Conservation (phyloP, 2,888 invertebrate genomes). For the Mamestra brassicae region DNA sequence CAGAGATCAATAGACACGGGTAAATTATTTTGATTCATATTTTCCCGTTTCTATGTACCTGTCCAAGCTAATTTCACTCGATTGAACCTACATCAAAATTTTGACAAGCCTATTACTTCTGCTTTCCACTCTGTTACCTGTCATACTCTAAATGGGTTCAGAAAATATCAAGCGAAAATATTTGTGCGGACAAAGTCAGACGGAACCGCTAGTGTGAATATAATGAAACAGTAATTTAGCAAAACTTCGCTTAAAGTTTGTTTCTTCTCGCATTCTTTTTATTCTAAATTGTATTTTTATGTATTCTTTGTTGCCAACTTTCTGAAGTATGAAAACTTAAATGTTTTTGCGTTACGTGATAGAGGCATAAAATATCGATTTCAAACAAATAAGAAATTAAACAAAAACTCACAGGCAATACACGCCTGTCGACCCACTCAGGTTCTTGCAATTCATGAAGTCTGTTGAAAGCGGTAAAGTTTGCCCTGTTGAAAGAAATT, state of each 20-base stretch:
- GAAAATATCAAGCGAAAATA: constrained; percentile 41
- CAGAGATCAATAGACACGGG: constrained; percentile 8
- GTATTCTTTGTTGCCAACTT: constrained; percentile 36
- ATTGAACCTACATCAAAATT: constrained; percentile 66
- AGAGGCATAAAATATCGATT: not conserved
- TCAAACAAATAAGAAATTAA: constrained; percentile 1
- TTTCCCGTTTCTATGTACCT: constrained; percentile 44
- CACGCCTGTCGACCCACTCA: not conserved
- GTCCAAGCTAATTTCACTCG: constrained; percentile 56
- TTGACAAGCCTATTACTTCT: constrained; percentile 65
- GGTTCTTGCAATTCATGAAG: constrained; percentile 7
- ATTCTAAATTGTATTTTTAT: constrained; percentile 49
- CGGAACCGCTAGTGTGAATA: constrained; percentile 30
- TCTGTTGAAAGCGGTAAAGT: constrained; percentile 3
- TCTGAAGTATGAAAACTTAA: constrained; percentile 32
- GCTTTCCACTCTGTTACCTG: constrained; percentile 61
- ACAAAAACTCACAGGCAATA: not conserved
- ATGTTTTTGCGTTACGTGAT: constrained; percentile 6
- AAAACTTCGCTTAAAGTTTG: constrained; percentile 38
- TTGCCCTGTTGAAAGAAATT: constrained; percentile 10
- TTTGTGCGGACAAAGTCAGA: constrained; percentile 23
- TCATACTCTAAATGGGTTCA: constrained; percentile 43
- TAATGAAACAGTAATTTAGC: constrained; percentile 48
- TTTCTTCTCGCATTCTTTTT: constrained; percentile 28
- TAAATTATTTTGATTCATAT: constrained; percentile 44